Evolutionary conservation across 1,140 invertebrate genomes (phyloP), one percentile per base, ranked within the genome.

Genomic region (Tribolium castaneum): DNA sequence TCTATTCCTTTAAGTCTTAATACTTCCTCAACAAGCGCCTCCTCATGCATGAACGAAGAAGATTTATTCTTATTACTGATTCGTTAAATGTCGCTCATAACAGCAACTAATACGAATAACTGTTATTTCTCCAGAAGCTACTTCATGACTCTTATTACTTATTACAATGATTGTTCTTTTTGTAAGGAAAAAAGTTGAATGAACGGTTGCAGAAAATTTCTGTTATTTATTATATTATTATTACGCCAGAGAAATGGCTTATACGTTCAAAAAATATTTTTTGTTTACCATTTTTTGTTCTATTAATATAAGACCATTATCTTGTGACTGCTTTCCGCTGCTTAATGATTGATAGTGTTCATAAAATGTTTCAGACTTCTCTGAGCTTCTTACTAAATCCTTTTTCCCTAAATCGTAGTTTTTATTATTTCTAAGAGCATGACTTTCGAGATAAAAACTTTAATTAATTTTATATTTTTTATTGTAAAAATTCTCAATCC

Each of bases 281-380:
- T 59, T 25, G 7, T n/a, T 59, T 59, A 59, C 25, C 14, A 59
- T 22, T 59, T 59, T 59, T 16, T 50, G 49, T 50, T 52, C 51
- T 52, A 5, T 52, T 52, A 14, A 52, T 52, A 52, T 16, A 13
- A 52, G 51, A 14, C 51, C 51, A 52, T 52, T 52, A 52, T 19
- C 12, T 19, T 19, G 16, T 19, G 13, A 52, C 51, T 52, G 51
- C 12, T 59, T 16, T 59, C 16, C 14, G 39, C 39, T 45, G 7
- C 54, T 59, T 25, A 59, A 59, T 59, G 54, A 25, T 25, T 59
- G 54, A 59, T 59, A 59, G 19, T 59, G 54, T 59, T 59, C 19
- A 59, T 59, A 59, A n/a, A 59, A 59, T 45, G 39, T 45, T 45
- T 45, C 39, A 45, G 7, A 45, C 39, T 45, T 3, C n/a, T n/a